Conservation (phyloP, 1,140 invertebrate species). For the Solen grandis region DNA sequence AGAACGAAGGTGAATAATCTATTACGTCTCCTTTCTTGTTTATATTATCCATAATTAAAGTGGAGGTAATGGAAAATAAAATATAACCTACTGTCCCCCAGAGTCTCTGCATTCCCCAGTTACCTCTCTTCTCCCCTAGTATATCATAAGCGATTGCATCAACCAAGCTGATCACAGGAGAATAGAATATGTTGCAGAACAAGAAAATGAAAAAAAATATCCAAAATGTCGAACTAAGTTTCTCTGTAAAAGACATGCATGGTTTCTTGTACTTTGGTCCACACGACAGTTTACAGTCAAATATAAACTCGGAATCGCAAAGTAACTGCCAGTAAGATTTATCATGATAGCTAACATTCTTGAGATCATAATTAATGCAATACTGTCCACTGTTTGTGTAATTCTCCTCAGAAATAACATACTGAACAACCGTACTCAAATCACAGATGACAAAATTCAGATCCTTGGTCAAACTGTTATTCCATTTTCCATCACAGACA, state of each 20-base stretch:
- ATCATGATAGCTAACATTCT: slow-evolving; percentile 58
- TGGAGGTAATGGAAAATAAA: slow-evolving; percentile 68
- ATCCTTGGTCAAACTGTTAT: too few relatives aligned
- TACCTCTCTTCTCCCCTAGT: slow-evolving; percentile 55
- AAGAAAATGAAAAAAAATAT: slow-evolving; percentile 65
- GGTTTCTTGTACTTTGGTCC: slow-evolving; percentile 14
- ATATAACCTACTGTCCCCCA: slow-evolving; percentile 66
- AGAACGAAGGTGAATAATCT: slow-evolving; percentile 69
- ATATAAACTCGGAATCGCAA: slow-evolving; percentile 61
- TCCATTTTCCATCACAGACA: slow-evolving; percentile 43
- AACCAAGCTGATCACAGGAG: slow-evolving; percentile 63
- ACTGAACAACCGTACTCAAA: slow-evolving; percentile 35
- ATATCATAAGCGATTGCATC: slow-evolving; percentile 67
- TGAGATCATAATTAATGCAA: slow-evolving; percentile 70
- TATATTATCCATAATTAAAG: slow-evolving; percentile 71
- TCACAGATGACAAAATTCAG: slow-evolving; percentile 34
- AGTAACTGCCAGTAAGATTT: slow-evolving; percentile 66
- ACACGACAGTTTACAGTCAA: slow-evolving; percentile 67
- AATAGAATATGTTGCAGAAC: slow-evolving; percentile 59
- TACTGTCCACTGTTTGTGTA: neutral
- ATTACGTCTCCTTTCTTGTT: slow-evolving; percentile 45
- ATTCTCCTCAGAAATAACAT: slow-evolving; percentile 52
- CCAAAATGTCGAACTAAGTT: slow-evolving; percentile 56
- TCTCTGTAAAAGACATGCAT: slow-evolving; percentile 2
- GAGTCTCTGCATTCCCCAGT: slow-evolving; percentile 64